phyloP scores from a whole-genome alignment of 2,797 vertebrate genomes.

The Ciconia nigra region DNA sequence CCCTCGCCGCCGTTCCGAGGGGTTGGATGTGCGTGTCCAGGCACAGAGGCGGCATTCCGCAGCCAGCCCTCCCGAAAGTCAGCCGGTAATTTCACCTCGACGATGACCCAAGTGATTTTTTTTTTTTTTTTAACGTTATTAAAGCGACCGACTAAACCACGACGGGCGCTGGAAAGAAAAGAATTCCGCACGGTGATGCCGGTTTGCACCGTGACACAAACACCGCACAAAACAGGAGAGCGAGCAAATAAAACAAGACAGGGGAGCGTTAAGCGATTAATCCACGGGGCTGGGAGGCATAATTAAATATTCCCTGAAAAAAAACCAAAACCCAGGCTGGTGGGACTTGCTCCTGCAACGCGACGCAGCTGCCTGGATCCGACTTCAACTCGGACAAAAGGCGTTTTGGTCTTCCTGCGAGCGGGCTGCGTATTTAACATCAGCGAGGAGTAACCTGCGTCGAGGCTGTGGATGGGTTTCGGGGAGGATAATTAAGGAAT shows the following conservation, averaged over 20 bases:
- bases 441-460: neutral
- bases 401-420: neutral
- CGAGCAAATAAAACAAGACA: neutral
- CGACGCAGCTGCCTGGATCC: no score
- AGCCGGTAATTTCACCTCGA: rapidly evolving
- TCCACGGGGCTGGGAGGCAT: neutral
- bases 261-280: neutral
- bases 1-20: neutral
- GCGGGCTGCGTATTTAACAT: neutral
- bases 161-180: rapidly evolving
- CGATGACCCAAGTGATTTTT: neutral
- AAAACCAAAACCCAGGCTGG: neutral
- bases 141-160: neutral
- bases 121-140: neutral
- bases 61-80: neutral
- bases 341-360: neutral
- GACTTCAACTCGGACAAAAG: neutral
- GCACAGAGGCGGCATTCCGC: rapidly evolving
- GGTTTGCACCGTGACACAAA: neutral
- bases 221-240: neutral
- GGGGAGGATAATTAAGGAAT: neutral
- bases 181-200: rapidly evolving
- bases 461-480: neutral
- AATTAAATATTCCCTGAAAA: neutral
- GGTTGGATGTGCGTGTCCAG: rapidly evolving